Percentiles rank a stretch among this genome's conserved stretches.
phyloP scores from a whole-genome alignment of 2,113 vertebrate genomes.

The Sebastes fasciatus region DNA sequence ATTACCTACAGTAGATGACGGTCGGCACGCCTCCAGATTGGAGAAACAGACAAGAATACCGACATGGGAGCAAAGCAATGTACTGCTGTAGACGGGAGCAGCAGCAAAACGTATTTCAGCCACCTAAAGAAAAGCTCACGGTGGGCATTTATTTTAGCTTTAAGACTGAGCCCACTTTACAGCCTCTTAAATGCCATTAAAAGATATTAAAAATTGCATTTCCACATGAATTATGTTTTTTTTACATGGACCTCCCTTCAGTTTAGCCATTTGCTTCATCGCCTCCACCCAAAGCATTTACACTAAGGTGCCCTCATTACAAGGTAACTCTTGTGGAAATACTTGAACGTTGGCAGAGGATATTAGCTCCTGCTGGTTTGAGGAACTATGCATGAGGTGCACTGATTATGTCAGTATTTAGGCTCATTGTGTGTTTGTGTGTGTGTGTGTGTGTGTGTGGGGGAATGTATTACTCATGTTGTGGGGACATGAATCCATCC shows the following conservation, averaged over 20 bases:
- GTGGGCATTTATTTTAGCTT: too few relatives aligned
- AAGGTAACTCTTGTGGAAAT: slow-evolving; percentile 39
- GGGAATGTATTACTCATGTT: too few relatives aligned
- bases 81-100: too few relatives aligned
- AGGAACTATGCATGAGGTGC: slow-evolving; percentile 58
- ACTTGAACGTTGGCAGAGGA: slow-evolving; percentile 5
- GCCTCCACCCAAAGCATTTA: slow-evolving; percentile 21
- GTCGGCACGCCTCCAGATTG: too few relatives aligned
- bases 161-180: too few relatives aligned
- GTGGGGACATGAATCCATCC: too few relatives aligned
- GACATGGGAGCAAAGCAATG: too few relatives aligned
- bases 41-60: too few relatives aligned
- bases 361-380: slow-evolving; percentile 56
- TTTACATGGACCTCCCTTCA: slow-evolving; percentile 3
- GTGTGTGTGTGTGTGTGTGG: too few relatives aligned
- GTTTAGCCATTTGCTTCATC: slow-evolving; percentile 15
- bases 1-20: too few relatives aligned
- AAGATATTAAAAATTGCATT: not conserved
- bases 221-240: slow-evolving; percentile 15
- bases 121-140: too few relatives aligned
- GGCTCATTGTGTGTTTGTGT: not conserved
- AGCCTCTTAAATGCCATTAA: not conserved
- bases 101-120: too few relatives aligned
- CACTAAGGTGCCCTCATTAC: slow-evolving; percentile 19
- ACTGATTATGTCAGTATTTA: slow-evolving; percentile 27